A percentile compares a stretch with the other conserved stretches of the same genome.
phyloP scores from a whole-genome alignment of 1,140 invertebrate species.

The Drosophila sturtevanti region DNA sequence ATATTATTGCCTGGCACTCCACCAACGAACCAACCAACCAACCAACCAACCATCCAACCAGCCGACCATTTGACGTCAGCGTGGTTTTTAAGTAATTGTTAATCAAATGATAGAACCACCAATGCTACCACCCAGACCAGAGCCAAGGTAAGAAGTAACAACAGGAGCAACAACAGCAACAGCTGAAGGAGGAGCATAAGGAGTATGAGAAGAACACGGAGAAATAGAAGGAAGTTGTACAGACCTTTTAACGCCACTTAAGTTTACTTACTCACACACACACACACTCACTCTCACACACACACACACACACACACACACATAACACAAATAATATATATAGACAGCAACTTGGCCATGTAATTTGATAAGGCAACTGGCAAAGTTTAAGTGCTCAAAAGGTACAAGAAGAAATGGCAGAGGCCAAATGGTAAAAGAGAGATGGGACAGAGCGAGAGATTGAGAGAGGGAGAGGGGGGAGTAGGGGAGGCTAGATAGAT shows the following conservation, averaged over 20 bases:
- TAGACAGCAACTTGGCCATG: slow-evolving; percentile 54
- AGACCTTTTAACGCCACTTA: slow-evolving; percentile 68
- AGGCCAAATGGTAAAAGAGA: no score
- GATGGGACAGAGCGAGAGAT: not conserved
- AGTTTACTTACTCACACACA: slow-evolving; percentile 5
- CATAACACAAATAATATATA: no score
- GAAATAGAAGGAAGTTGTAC: slow-evolving; percentile 50
- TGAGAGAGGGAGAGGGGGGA: not conserved
- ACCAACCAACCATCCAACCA: not conserved
- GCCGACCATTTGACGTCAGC: slow-evolving; percentile 59
- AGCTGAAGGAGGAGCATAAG: no score
- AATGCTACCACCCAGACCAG: not conserved
- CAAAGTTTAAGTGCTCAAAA: slow-evolving; percentile 57
- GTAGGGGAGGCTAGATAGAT: slow-evolving; percentile 5
- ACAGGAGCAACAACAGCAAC: no score
- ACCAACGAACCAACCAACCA: not conserved
- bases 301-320: not conserved
- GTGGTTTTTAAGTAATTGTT: slow-evolving; percentile 63
- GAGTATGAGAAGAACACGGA: no score
- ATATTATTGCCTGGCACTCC: not conserved
- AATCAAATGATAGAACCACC: slow-evolving; percentile 64
- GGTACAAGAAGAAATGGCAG: slow-evolving; percentile 14
- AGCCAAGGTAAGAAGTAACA: not conserved
- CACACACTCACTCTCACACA: not conserved
- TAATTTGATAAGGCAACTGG: slow-evolving; percentile 69